phyloP scores from a whole-genome alignment of 2,888 invertebrate genomes.

The Schizotus pectinicornis region DNA sequence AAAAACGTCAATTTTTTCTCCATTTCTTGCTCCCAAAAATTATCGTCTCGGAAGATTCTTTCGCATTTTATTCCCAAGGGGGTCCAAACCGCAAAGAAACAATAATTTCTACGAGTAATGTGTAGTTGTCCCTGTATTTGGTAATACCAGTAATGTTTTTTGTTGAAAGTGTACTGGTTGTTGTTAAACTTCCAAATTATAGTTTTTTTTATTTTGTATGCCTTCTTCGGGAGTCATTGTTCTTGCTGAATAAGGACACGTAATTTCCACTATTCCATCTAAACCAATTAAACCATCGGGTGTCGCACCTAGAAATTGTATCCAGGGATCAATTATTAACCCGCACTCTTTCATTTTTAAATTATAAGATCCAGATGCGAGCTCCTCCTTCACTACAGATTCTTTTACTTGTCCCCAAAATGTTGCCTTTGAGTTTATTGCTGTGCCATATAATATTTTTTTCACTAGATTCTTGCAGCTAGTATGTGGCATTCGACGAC shows the following conservation, averaged over 20 bases:
- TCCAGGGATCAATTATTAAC: constrained; percentile 18
- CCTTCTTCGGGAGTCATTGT: constrained; percentile 16
- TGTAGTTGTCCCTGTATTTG: neutral
- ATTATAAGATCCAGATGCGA: neutral
- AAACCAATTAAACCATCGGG: constrained; percentile 26
- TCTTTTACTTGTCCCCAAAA: neutral
- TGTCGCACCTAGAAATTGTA: constrained; percentile 22
- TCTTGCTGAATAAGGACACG: constrained; percentile 23
- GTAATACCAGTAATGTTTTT: neutral
- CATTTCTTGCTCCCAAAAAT: constrained; percentile 4
- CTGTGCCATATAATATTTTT: neutral
- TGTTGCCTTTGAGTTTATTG: no score
- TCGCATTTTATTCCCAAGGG: neutral
- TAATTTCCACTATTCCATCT: constrained; percentile 17
- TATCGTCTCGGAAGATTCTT: constrained; percentile 1
- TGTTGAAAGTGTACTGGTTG: no score
- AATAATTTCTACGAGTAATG: neutral
- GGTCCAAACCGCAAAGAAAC: neutral
- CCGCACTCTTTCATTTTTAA: constrained; percentile 23
- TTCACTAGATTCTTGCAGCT: neutral
- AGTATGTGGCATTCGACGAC: constrained; percentile 16
- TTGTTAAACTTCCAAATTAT: neutral
- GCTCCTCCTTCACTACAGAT: neutral
- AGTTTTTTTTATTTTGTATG: constrained; percentile 2
- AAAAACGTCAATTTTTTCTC: constrained; percentile 2